phyloP scores from a whole-genome alignment of 2,113 vertebrate species.

The Cyanoramphus novaezelandiae region DNA sequence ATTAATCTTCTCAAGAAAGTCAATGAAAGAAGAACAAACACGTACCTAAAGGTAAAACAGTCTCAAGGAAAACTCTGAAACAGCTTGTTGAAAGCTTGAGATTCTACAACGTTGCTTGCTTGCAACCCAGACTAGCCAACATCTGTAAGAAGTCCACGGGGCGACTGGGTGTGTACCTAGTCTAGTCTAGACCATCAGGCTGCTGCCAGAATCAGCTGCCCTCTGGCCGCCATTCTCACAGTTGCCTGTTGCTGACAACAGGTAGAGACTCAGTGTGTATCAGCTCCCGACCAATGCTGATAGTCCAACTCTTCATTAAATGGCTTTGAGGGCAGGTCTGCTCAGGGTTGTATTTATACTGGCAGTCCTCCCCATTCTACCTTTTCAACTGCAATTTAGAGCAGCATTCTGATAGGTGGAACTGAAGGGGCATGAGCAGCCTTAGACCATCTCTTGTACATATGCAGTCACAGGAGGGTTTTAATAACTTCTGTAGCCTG shows the following conservation, averaged over 20 bases:
- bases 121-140: background rate
- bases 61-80: background rate
- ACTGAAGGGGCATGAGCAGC: background rate
- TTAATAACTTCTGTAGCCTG: background rate
- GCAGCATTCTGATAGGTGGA: background rate
- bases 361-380: background rate
- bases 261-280: background rate
- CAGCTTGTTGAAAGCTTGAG: background rate
- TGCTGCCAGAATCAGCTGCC: background rate
- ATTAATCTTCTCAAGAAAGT: background rate
- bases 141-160: rapidly evolving
- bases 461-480: background rate
- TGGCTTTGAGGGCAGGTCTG: background rate
- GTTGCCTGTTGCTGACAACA: background rate
- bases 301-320: background rate
- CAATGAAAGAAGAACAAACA: background rate
- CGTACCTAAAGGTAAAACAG: background rate
- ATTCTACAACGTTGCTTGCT: rapidly evolving
- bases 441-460: background rate
- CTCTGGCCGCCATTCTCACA: background rate
- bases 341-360: background rate
- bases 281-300: background rate
- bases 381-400: background rate
- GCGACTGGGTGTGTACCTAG: background rate
- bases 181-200: background rate